These are phyloP conservation scores for Labeo rohita DNA, from an alignment of 2,113 vertebrate genomes.

Conservation along the genomic window DNA sequence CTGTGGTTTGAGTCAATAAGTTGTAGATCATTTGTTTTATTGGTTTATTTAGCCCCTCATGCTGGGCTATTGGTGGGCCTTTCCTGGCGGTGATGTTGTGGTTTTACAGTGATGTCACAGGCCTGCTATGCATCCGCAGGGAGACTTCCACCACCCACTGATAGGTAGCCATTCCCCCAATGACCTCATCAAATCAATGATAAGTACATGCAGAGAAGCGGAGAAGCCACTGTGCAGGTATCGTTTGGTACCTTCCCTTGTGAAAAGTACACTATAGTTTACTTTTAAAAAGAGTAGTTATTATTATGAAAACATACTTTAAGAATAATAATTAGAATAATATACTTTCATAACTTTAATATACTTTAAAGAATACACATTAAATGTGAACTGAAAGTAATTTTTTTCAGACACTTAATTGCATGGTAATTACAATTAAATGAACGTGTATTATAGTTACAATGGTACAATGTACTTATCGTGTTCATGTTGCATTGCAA, in stretches of 20 bases:
- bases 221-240: background rate
- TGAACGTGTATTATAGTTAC: too few species aligned
- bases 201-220: slow-evolving; percentile 42
- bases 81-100: slow-evolving; percentile 51
- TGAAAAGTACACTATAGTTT: background rate
- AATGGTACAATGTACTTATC: too few species aligned
- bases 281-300: background rate
- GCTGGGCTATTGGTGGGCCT: slow-evolving; percentile 55
- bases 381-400: too few species aligned
- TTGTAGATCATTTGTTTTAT: slow-evolving; percentile 61
- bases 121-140: slow-evolving; percentile 48
- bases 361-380: too few species aligned
- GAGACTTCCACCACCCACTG: slow-evolving; percentile 50
- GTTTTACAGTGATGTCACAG: slow-evolving; percentile 55
- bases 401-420: too few species aligned
- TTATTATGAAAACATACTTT: too few species aligned
- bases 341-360: too few species aligned
- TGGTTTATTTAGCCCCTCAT: slow-evolving; percentile 58
- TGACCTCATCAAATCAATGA: slow-evolving; percentile 62
- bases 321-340: too few species aligned
- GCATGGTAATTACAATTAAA: too few species aligned
- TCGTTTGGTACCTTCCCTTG: background rate
- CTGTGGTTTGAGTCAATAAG: slow-evolving; percentile 57
- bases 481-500: too few species aligned
- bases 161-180: slow-evolving; percentile 46